Conservation (phyloP, 2,797 vertebrate species). For the Urophycis tenuis region DNA sequence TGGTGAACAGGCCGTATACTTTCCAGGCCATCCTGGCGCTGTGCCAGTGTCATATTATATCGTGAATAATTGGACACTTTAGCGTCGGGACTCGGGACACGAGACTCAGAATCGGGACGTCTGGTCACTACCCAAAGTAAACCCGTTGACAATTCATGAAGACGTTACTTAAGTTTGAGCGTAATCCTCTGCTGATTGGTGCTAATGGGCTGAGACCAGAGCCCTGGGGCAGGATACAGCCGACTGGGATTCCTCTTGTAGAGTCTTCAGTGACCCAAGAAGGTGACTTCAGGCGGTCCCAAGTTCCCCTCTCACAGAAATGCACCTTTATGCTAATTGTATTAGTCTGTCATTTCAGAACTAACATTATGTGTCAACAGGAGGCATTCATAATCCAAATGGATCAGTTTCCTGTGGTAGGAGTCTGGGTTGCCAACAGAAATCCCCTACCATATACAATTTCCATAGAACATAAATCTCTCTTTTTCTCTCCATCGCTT, state of each 20-base stretch:
- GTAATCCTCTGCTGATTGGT: slow-evolving; percentile 20
- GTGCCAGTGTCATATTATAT: no score
- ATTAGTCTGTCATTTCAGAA: neutral
- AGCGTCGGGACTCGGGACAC: no score
- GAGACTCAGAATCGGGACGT: no score
- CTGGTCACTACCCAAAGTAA: no score
- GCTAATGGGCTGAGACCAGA: slow-evolving; percentile 8
- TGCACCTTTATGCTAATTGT: slow-evolving; percentile 8
- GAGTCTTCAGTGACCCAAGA: neutral
- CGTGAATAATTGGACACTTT: no score
- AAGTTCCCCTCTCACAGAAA: slow-evolving; percentile 7
- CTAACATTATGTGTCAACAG: neutral
- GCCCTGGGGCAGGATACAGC: slow-evolving; percentile 18
- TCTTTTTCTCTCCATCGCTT: no score
- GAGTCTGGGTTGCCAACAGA: no score
- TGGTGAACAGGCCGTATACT: no score
- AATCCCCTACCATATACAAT: no score
- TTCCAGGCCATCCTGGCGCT: no score
- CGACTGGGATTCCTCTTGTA: neutral
- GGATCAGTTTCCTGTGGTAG: no score
- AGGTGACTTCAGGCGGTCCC: neutral
- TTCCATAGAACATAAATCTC: no score
- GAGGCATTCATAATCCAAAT: neutral
- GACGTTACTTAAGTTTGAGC: slow-evolving; percentile 13
- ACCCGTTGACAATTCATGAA: slow-evolving; percentile 7